These are phyloP conservation scores for Synaphobranchus kaupii DNA, from an alignment of 2,797 vertebrate genomes.

Conservation along the genomic window DNA sequence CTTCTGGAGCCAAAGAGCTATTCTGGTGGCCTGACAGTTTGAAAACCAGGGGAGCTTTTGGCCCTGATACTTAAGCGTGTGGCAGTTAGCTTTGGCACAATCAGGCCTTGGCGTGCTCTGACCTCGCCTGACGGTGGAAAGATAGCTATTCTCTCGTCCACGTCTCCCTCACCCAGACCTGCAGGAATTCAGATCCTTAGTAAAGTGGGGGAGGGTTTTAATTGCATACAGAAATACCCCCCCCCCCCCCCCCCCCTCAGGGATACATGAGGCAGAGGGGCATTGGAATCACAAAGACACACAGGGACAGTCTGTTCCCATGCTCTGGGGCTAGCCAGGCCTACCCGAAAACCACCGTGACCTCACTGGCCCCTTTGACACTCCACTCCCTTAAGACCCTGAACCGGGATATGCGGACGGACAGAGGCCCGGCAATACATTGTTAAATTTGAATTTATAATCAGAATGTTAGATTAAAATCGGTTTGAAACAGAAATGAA, in stretches of 20 bases:
- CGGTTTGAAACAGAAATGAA: no score
- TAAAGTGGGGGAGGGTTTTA: neutral
- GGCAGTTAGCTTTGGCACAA: neutral
- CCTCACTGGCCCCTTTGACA: neutral
- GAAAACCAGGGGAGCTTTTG: neutral
- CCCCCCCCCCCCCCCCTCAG: neutral
- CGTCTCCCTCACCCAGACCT: neutral
- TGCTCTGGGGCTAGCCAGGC: neutral
- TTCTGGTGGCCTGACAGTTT: neutral
- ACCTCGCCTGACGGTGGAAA: neutral
- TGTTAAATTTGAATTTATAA: neutral
- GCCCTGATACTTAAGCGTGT: neutral
- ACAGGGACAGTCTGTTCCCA: constrained; percentile 1
- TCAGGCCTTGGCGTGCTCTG: neutral
- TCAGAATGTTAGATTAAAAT: neutral
- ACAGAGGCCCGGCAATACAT: neutral
- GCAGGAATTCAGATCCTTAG: neutral
- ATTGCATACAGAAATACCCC: neutral
- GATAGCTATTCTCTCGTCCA: neutral
- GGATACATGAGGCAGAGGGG: neutral
- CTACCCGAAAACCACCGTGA: neutral
- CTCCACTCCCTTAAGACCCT: neutral
- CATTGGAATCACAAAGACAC: neutral
- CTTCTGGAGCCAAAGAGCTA: neutral
- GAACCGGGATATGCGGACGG: neutral